These are phyloP conservation scores for Drosophila aff. DNA, from an alignment of 1,140 invertebrate genomes.

Conservation along the genomic window DNA sequence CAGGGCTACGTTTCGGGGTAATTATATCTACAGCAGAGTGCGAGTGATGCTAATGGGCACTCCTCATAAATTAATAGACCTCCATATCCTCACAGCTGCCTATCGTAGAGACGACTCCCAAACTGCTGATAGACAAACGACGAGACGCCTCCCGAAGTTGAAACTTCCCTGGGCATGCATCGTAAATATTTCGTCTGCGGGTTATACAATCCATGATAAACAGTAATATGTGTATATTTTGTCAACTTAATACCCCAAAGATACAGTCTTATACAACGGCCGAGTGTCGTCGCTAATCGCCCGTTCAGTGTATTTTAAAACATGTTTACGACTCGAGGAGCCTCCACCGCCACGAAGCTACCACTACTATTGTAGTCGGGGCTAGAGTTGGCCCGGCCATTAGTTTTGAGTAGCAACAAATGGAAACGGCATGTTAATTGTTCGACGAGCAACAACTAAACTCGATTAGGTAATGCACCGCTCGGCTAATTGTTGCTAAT, in stretches of 20 bases:
- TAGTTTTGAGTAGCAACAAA: constrained; percentile 66
- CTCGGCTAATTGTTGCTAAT: constrained; percentile 77
- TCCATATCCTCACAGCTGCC: constrained; percentile 34
- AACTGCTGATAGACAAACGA: constrained; percentile 70
- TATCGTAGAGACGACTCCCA: background rate
- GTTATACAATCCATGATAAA: constrained; percentile 72
- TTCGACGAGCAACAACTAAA: constrained; percentile 39
- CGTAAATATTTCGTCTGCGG: constrained; percentile 68
- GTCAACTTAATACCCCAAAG: constrained; percentile 25
- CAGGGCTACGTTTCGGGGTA: too few relatives aligned
- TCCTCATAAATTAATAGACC: constrained; percentile 20
- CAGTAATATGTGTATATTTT: constrained; percentile 43
- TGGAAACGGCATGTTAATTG: constrained; percentile 76
- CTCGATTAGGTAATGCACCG: constrained; percentile 76
- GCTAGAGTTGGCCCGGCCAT: constrained; percentile 51
- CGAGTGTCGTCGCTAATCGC: constrained; percentile 49
- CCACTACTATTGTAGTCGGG: constrained; percentile 3
- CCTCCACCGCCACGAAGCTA: background rate
- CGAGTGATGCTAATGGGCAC: constrained; percentile 50
- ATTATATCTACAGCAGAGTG: constrained; percentile 34
- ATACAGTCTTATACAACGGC: constrained; percentile 47
- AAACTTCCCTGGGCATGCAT: constrained; percentile 8
- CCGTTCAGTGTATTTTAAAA: constrained; percentile 56
- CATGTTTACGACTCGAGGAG: constrained; percentile 56
- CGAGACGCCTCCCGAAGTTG: constrained; percentile 5